Conservation (phyloP, 1,140 invertebrate genomes). For the Papilio glaucus region DNA sequence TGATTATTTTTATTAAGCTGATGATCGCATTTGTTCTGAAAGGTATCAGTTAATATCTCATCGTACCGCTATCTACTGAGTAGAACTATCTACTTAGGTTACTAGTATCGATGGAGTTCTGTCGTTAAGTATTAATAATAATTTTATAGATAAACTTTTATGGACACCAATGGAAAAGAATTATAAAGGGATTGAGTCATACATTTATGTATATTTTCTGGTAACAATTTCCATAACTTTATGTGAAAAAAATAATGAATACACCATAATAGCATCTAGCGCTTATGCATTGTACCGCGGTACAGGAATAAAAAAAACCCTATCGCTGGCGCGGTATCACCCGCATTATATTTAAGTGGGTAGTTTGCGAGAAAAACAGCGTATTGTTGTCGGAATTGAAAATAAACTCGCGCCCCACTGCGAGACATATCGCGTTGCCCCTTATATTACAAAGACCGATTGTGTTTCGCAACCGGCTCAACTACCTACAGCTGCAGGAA, state of each 20-base stretch:
- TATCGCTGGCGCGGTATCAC: slow-evolving; percentile 64
- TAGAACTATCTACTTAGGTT: too few relatives aligned
- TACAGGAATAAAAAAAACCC: slow-evolving; percentile 58
- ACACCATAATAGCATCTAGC: slow-evolving; percentile 25
- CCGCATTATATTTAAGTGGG: slow-evolving; percentile 80
- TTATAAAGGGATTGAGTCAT: too few relatives aligned
- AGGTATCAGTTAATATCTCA: too few relatives aligned
- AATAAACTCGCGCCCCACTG: slow-evolving; percentile 63
- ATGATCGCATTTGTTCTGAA: too few relatives aligned
- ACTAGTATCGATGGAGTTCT: too few relatives aligned
- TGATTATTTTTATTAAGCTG: too few relatives aligned
- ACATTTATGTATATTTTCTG: too few relatives aligned
- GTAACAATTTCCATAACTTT: too few relatives aligned
- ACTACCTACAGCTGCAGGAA: slow-evolving; percentile 6
- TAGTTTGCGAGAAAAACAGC: slow-evolving; percentile 78
- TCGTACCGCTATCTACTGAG: too few relatives aligned
- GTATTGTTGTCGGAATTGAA: slow-evolving; percentile 80
- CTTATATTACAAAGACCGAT: slow-evolving; percentile 36
- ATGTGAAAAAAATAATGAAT: neutral
- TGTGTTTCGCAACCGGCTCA: slow-evolving; percentile 12
- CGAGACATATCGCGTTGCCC: slow-evolving; percentile 50
- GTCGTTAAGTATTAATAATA: too few relatives aligned
- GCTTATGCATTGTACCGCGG: slow-evolving; percentile 34
- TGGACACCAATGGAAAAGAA: too few relatives aligned
- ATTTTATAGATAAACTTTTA: too few relatives aligned